Evolutionary conservation across 2,888 invertebrate species (phyloP), one percentile per base, ranked within the genome.

Genomic region (Entomobrya proxima): DNA sequence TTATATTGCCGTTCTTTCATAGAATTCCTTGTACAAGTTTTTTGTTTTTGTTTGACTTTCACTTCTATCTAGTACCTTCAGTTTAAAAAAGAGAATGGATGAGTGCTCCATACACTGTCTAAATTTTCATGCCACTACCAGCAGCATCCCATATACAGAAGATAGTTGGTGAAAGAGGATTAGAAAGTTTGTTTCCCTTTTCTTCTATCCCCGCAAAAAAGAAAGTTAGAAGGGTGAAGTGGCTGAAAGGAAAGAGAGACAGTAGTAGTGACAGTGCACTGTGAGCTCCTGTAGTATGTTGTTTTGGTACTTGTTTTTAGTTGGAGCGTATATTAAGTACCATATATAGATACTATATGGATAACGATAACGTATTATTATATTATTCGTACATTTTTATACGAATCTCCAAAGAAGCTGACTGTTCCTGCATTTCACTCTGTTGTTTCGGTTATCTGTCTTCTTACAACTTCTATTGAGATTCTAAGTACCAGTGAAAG

Each of bases 31-130:
- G 40, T 40, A 21, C 6, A 18, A 75, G 55, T 55, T 75, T 52
- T 75, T 32, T 75, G 52, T 44, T 32, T 37, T 75, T 75, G 75
- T 75, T 75, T 75, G 75, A 75, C 75, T 75, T 75, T 52, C 35
- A 13, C 13, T 47, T 74, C 37, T 32, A n/a, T n/a, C 32, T 15
- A 69, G 18, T 44, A 40, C 37, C 40, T 40, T 44, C 40, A 44
- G 40, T 44, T 64, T 35, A n/a, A 44, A 55, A 55, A 2, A 40
- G 55, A 55, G 24, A 55, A 35, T 67, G 21, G 18, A 37, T 67
- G 35, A 35, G 35, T 18, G 27, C 27, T 67, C 40, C 24, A 21
- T 67, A n/a, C 18, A 35, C 40, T 35, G 1, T 21, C 47, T 40
- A 72, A 47, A 44, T n/a, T 72, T 74, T 47, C 74, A 30, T 52